Percentiles rank a stretch among this genome's conserved stretches.
These are phyloP conservation scores for Virgularia gustaviana DNA, from an alignment of 92 coral and sea anemone species.

Conservation along the genomic window DNA sequence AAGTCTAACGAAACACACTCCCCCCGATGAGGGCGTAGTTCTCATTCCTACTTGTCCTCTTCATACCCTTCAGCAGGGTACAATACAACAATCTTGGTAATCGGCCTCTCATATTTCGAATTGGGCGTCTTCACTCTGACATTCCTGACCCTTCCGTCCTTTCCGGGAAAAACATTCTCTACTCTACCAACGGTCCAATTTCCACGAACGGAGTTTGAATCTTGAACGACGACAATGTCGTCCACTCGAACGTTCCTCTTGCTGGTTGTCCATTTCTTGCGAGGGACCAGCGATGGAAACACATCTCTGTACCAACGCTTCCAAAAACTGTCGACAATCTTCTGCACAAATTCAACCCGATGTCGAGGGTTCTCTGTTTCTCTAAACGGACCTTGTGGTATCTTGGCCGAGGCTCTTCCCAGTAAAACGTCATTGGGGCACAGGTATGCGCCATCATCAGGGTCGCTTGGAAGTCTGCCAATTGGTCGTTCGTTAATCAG, in stretches of 20 bases:
- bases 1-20: constrained; percentile 38
- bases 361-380: constrained; percentile 52
- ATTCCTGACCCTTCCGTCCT: constrained; percentile 37
- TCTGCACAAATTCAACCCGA: constrained; percentile 52
- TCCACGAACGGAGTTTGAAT: constrained; percentile 28
- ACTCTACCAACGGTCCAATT: constrained; percentile 43
- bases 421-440: constrained; percentile 51
- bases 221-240: constrained; percentile 18
- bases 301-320: constrained; percentile 50
- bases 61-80: constrained; percentile 39
- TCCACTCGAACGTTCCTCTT: constrained; percentile 30
- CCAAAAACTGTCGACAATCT: constrained; percentile 56
- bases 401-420: constrained; percentile 39
- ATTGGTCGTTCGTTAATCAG: constrained; percentile 36
- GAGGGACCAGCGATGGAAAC: constrained; percentile 35
- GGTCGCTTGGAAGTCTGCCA: constrained; percentile 34
- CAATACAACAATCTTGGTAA: constrained; percentile 39
- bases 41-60: not conserved
- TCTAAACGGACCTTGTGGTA: constrained; percentile 49
- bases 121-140: constrained; percentile 38
- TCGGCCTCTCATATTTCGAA: constrained; percentile 22
- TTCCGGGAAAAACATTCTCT: constrained; percentile 28
- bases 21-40: constrained; percentile 21
- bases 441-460: constrained; percentile 47
- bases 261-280: constrained; percentile 33